These are phyloP conservation scores for Aplysina aerophoba DNA, from an alignment of 37 sponge, comb jelly and placozoan genomes.

Conservation along the genomic window DNA sequence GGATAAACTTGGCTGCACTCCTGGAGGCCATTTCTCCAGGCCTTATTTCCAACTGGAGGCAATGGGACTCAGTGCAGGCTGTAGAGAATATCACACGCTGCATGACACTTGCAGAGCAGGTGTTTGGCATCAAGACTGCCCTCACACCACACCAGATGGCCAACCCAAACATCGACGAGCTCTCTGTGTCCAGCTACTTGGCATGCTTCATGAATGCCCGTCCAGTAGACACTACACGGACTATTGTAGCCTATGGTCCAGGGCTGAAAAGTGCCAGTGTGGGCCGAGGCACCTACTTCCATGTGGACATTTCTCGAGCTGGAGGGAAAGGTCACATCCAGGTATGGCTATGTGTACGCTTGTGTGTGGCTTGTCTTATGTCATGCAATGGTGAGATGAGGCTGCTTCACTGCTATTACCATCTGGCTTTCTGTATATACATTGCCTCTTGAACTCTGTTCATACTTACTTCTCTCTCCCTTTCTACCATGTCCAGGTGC, in stretches of 20 bases:
- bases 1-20: slow-evolving; percentile 81
- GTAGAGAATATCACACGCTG: slow-evolving; percentile 55
- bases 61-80: slow-evolving; percentile 60
- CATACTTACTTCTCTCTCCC: too few species aligned
- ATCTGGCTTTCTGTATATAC: too few species aligned
- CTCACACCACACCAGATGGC: slow-evolving; percentile 64
- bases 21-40: slow-evolving; percentile 77
- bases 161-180: slow-evolving; percentile 86
- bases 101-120: slow-evolving; percentile 53
- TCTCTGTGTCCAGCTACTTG: slow-evolving; percentile 73
- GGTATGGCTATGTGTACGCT: too few species aligned
- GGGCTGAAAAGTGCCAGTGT: slow-evolving; percentile 35
- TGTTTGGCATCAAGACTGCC: slow-evolving; percentile 60
- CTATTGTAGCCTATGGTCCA: slow-evolving; percentile 26
- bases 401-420: too few species aligned
- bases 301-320: slow-evolving; percentile 31
- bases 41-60: slow-evolving; percentile 60
- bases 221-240: slow-evolving; percentile 25
- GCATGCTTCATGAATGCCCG: slow-evolving; percentile 67
- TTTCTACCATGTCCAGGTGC: not conserved
- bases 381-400: too few species aligned
- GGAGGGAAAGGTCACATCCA: slow-evolving; percentile 28
- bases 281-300: slow-evolving; percentile 18
- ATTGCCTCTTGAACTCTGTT: too few species aligned
- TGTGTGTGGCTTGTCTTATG: too few species aligned